Conservation (phyloP, 2,797 vertebrate genomes). For the Anabacerthia variegaticeps region DNA sequence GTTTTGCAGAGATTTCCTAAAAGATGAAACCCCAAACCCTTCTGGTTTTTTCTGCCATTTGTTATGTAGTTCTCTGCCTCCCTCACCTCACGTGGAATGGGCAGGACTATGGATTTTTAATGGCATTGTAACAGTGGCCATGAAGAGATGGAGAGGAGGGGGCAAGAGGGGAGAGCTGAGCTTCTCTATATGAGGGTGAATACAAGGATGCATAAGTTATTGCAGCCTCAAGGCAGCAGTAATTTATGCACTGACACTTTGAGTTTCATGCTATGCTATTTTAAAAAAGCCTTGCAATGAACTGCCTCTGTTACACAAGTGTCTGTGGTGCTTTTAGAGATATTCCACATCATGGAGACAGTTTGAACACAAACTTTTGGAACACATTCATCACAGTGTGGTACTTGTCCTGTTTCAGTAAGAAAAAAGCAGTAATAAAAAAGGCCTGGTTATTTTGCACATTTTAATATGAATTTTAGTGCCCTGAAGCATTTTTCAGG, state of each 20-base stretch:
- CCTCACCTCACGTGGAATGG: neutral
- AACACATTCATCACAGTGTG: neutral
- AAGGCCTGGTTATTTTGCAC: neutral
- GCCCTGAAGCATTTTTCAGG: neutral
- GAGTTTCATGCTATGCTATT: conserved; percentile 55
- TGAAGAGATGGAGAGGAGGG: neutral
- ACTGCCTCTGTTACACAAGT: neutral
- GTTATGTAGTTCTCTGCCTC: neutral
- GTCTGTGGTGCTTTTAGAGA: conserved; percentile 5
- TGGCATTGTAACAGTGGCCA: neutral
- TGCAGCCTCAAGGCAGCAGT: conserved; percentile 50
- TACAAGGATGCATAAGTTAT: conserved; percentile 31
- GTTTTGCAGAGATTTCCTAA: neutral
- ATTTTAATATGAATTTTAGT: neutral
- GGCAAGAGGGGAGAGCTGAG: neutral
- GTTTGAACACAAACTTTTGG: conserved; percentile 1
- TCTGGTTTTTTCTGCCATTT: neutral
- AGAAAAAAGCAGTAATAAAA: neutral
- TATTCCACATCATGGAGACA: neutral
- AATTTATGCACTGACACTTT: conserved; percentile 62
- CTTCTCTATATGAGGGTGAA: neutral
- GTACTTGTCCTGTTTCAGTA: neutral
- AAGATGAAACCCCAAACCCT: neutral
- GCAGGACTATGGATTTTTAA: neutral
- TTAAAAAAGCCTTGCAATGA: conserved; percentile 14